Base-by-base conservation (phyloP, 2,797 vertebrate species). In the Paramormyrops hopkinsi region DNA sequence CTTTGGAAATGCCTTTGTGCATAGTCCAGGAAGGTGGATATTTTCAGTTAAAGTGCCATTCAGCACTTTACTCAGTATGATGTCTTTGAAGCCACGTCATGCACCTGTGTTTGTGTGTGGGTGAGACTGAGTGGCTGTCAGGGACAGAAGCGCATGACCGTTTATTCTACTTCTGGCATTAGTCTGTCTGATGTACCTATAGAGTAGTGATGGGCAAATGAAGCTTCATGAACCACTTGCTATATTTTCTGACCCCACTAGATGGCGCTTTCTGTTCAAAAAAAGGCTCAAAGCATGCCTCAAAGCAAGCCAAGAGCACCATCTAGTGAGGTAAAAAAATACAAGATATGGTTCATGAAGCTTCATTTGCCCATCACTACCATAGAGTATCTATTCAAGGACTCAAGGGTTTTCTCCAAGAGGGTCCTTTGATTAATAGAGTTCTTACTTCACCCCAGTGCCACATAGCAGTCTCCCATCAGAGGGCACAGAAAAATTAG, bases 1-100 rank as follows among this genome's bases (percentile, higher is more conserved):
- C 93, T 94, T 95, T 94, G 93, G 94, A 92, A 92, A 91, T 91
- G 92, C 94, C 94, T 93, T 91, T 89, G 92, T 90, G 93, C 91
- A 91, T 91, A 90, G 92, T 91, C 91, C 93, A 91, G 91, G 87
- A 88, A 90, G 86, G 90, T 91, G 56, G 82, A 90, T 91, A 85
- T 90, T 88, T 91, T 83, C 44, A 91, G 92, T 90, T 91, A 29
- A 85, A 85, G 82, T 85, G 82, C 82, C 9, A 51, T n/a, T 85
- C 22, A 51, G 48, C 48, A 51, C 22, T 85, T 85, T 85, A 85
- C 82, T 50, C n/a, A 50, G 46, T 85, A 29, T 25, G n/a, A n/a
- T n/a, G 17, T 44, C 76, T 83, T 48, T 51, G 9, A 51, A 50
- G 46, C 17, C 44, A 44, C 2, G 7, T 48, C 22, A 29, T 88